These are phyloP conservation scores for Caranx ignobilis DNA, from an alignment of 2,113 vertebrate species.

Conservation along the genomic window DNA sequence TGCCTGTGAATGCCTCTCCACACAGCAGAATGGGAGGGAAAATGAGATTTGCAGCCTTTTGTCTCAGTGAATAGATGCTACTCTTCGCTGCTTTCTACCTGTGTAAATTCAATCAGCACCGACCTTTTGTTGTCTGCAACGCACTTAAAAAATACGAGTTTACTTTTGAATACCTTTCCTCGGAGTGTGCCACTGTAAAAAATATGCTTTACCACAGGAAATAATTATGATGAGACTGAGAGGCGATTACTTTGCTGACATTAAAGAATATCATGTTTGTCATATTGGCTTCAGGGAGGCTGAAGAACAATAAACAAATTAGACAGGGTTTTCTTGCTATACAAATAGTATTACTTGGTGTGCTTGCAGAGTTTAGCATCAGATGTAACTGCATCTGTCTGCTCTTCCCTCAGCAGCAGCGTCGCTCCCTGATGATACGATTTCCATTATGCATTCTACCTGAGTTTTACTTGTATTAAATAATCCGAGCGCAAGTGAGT, in stretches of 20 bases:
- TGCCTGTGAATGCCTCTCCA: constrained; percentile 66
- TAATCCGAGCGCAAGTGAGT: constrained; percentile 64
- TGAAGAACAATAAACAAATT: constrained; percentile 18
- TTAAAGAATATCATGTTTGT: constrained; percentile 2
- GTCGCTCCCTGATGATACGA: constrained; percentile 19
- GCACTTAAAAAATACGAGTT: background rate
- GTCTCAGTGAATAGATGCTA: constrained; percentile 68
- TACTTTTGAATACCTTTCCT: constrained; percentile 17
- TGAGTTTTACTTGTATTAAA: constrained; percentile 63
- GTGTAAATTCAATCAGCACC: constrained; percentile 61
- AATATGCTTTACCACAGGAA: background rate
- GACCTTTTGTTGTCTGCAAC: constrained; percentile 41
- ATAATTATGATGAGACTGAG: constrained; percentile 5
- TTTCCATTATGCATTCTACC: constrained; percentile 64
- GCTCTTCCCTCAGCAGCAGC: constrained; percentile 7
- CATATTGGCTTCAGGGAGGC: background rate
- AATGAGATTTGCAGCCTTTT: constrained; percentile 75
- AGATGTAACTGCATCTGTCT: constrained; percentile 15
- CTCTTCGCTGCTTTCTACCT: constrained; percentile 55
- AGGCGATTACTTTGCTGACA: constrained; percentile 23
- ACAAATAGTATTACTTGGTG: constrained; percentile 1
- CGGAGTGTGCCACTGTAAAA: background rate
- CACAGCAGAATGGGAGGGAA: constrained; percentile 58
- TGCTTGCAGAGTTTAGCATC: constrained; percentile 8
- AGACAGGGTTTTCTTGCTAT: background rate